Evolutionary conservation across 1,140 invertebrate species (phyloP), one percentile per base, ranked within the genome.

Genomic region (Pentalonia nigronervosa): DNA sequence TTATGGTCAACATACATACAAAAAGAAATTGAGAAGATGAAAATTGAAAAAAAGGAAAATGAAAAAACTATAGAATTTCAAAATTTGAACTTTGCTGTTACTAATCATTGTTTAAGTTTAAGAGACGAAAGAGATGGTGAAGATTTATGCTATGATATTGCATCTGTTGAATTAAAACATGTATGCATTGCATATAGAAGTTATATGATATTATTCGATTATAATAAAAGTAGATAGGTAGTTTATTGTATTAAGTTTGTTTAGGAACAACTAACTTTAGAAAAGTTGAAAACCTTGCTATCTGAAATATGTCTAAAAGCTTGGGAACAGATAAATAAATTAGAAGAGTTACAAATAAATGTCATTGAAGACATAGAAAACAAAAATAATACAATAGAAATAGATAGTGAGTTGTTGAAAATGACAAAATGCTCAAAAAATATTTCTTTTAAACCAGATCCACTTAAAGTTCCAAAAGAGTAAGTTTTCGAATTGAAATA

Each of bases 111-210:
- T 94, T 96, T 98, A 76, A 97, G 97, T 0, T 97, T 97, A 94
- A 96, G 98, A 94, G 98, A 98, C 94, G 97, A 97, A 76, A 96
- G 98, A 91, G 96, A 97, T 93, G 96, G 96, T 34, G 96, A 97
- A n/a, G 98, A 98, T 95, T 95, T 98, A 50, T 98, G 98, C 7
- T 97, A 97, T 93, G 98, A 98, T 95, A 97, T 98, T 94, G 97
- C 96, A 48, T 97, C 98, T 95, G 96, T 96, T 34, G 97, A 98
- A 95, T 95, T 99, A 87, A 97, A 98, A 95, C 98, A 97, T 95
- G 97, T 98, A 95, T 41, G 56, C 53, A 48, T 34, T 94, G 94
- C 36, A 48, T 95, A 41, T 41, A 41, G 41, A 1, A 34, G 94
- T 87, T 95, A 95, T 90, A 95, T 95, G 41, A 41, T 41, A 41